Percentiles rank a stretch among this genome's conserved stretches.
These are phyloP conservation scores for Zonotrichia albicollis DNA, from an alignment of 2,797 vertebrate species.

Conservation along the genomic window DNA sequence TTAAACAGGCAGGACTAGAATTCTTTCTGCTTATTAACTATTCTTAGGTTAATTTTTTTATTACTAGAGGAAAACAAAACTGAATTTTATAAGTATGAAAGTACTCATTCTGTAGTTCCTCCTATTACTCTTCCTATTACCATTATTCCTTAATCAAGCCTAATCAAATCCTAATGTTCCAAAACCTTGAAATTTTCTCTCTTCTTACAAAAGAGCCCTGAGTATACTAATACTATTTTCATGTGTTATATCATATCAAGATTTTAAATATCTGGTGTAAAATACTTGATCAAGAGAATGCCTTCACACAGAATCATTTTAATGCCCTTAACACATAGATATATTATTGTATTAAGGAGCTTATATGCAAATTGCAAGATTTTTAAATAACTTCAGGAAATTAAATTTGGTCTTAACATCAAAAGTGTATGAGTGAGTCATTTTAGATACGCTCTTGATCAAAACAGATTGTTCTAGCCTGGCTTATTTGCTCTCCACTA, in stretches of 20 bases:
- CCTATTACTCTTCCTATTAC: not conserved
- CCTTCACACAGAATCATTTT: not conserved
- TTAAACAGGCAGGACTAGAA: not conserved
- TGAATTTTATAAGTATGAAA: not conserved
- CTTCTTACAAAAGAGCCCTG: not conserved
- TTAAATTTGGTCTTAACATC: not conserved
- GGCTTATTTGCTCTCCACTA: constrained; percentile 76
- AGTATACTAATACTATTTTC: not conserved
- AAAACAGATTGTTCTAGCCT: not conserved
- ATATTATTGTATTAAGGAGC: not conserved
- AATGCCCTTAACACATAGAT: not conserved
- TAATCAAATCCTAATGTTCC: not conserved
- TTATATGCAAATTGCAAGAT: not conserved
- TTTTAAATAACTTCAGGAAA: not conserved
- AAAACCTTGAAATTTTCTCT: not conserved
- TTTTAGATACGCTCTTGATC: not conserved
- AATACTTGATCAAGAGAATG: not conserved
- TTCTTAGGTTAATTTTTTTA: not conserved
- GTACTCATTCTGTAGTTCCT: not conserved
- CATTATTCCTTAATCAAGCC: not conserved
- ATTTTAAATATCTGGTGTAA: not conserved
- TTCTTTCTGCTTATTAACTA: not conserved
- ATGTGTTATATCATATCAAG: not conserved
- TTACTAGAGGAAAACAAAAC: not conserved
- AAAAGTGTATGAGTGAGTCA: not conserved